A percentile compares a stretch with the other conserved stretches of the same genome.
Evolutionary conservation across 1,140 invertebrate species (phyloP).

Genomic region (Carposina sasakii): DNA sequence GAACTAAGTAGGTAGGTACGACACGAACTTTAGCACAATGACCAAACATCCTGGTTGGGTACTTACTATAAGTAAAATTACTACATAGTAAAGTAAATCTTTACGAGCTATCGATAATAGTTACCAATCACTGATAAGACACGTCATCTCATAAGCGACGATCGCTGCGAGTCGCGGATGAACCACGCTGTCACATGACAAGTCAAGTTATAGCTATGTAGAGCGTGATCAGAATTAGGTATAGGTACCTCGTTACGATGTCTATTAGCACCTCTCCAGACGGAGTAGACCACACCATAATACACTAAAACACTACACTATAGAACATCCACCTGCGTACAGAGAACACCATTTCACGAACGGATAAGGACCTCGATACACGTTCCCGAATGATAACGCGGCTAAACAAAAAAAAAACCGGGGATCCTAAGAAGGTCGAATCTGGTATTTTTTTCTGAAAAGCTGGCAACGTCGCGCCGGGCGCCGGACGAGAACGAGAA

Average conservation of each 20-base stretch:
- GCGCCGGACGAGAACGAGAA: slow-evolving; percentile 58
- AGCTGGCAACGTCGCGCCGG: slow-evolving; percentile 65
- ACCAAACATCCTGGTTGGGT: too few species aligned
- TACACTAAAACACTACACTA: slow-evolving; percentile 60
- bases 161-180: slow-evolving; percentile 13
- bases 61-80: too few species aligned
- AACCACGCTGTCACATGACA: slow-evolving; percentile 25
- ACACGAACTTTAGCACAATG: too few species aligned
- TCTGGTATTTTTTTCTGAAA: slow-evolving; percentile 66
- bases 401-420: slow-evolving; percentile 67
- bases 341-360: slow-evolving; percentile 50
- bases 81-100: slow-evolving; percentile 6
- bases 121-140: slow-evolving; percentile 6
- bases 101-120: slow-evolving; percentile 1
- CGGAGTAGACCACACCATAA: slow-evolving; percentile 66
- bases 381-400: slow-evolving; percentile 67
- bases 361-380: slow-evolving; percentile 53
- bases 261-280: slow-evolving; percentile 64
- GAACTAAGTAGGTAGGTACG: too few species aligned
- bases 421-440: slow-evolving; percentile 70
- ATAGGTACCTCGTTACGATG: slow-evolving; percentile 58
- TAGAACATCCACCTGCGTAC: slow-evolving; percentile 46
- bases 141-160: slow-evolving; percentile 11
- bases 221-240: slow-evolving; percentile 15
- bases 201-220: too few species aligned